phyloP scores from a whole-genome alignment of 2,888 invertebrate species.

The Mellilla xanthometata region DNA sequence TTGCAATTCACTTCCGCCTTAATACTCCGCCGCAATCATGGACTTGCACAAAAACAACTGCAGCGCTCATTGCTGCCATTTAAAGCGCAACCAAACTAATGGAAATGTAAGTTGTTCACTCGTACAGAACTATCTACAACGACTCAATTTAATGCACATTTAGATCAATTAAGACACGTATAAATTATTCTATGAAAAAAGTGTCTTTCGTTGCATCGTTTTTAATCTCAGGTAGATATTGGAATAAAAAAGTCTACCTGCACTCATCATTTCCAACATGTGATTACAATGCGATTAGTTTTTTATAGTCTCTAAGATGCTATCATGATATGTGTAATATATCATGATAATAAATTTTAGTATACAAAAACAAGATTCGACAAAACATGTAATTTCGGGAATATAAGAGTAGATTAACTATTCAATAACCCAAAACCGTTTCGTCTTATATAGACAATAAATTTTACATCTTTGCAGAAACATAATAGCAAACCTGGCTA shows the following conservation, averaged over 20 bases:
- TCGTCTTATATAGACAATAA: neutral
- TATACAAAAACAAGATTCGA: too few species aligned
- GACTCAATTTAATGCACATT: neutral
- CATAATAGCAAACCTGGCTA: slow-evolving; percentile 2
- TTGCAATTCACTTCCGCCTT: slow-evolving; percentile 48
- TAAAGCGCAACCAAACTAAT: slow-evolving; percentile 4
- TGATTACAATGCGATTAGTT: slow-evolving; percentile 15
- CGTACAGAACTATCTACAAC: neutral
- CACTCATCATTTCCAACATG: slow-evolving; percentile 9
- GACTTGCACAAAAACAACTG: slow-evolving; percentile 43
- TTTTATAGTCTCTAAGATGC: slow-evolving; percentile 8
- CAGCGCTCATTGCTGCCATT: slow-evolving; percentile 21
- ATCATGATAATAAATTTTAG: too few species aligned
- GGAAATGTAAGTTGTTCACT: neutral
- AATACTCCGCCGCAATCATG: slow-evolving; percentile 51
- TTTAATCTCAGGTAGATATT: slow-evolving; percentile 11
- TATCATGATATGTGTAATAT: slow-evolving; percentile 4
- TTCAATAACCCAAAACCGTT: too few species aligned
- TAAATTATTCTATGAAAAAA: slow-evolving; percentile 1
- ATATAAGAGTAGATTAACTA: too few species aligned
- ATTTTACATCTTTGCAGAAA: neutral
- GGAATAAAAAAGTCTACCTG: slow-evolving; percentile 17
- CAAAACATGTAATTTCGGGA: too few species aligned
- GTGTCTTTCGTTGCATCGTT: slow-evolving; percentile 11
- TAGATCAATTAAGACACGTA: slow-evolving; percentile 6